phyloP scores from a whole-genome alignment of 1,140 invertebrate species.

The Heliconius nattereri region DNA sequence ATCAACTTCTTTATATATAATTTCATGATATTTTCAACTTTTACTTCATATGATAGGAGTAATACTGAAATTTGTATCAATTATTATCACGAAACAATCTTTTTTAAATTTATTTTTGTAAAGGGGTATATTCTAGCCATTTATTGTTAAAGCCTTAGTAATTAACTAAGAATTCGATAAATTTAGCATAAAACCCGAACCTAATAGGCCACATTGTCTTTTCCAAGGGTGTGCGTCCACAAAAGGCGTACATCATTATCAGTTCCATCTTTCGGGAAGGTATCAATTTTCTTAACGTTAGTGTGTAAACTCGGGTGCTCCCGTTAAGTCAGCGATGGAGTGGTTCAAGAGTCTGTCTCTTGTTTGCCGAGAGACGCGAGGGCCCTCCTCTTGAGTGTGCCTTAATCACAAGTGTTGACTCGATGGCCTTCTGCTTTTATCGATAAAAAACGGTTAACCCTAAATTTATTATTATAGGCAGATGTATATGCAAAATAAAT shows the following conservation, averaged over 20 bases:
- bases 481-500: background rate
- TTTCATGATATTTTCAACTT: too few species aligned
- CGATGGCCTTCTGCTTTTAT: constrained; percentile 49
- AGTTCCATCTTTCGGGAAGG: constrained; percentile 28
- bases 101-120: too few species aligned
- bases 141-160: background rate
- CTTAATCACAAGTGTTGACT: constrained; percentile 71
- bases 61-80: too few species aligned
- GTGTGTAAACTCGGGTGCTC: constrained; percentile 49
- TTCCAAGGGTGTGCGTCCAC: background rate
- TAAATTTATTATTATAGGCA: background rate
- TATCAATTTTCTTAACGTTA: constrained; percentile 55
- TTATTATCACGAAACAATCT: too few species aligned
- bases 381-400: constrained; percentile 78
- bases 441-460: constrained; percentile 32
- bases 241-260: constrained; percentile 21
- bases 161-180: background rate
- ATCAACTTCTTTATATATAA: too few species aligned
- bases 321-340: constrained; percentile 58
- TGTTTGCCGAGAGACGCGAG: constrained; percentile 79
- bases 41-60: too few species aligned
- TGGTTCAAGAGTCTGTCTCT: constrained; percentile 63
- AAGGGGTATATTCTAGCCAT: background rate
- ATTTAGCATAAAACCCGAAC: background rate
- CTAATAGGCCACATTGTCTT: background rate